Evolutionary conservation across 2,113 vertebrate genomes (phyloP), one percentile per base, ranked within the genome.

Genomic region (Melozone crissalis): DNA sequence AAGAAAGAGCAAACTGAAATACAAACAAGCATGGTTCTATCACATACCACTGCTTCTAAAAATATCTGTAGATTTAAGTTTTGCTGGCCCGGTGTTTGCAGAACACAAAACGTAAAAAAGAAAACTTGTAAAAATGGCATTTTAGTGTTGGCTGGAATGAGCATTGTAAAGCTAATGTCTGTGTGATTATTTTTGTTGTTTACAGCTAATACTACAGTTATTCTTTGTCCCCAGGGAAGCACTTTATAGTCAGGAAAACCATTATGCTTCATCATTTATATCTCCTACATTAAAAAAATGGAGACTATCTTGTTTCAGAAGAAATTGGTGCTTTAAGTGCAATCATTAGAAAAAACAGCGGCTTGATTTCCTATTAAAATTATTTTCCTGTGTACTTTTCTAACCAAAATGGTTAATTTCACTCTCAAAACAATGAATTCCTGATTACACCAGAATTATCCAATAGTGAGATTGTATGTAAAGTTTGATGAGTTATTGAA

Each of bases 11-110:
- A 16, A 80, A 68, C 21, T 67, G 33, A 73, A 73, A 54, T 49
- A 8, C 1, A 1, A 46, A 41, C 31, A 49, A n/a, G 3, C 0
- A 0, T 24, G 7, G 35, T 77, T 12, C 22, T 81, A 5, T 41
- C 5, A 8, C n/a, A 14, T 49, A 44, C 14, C 9, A 10, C 39
- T 83, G 24, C 7, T 68, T 80, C 15, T 5, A 49, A 16, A 28
- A 58, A 14, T 41, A 57, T 10, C 14, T 71, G 0, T 41, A n/a
- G n/a, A n/a, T n/a, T n/a, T 41, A 35, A 22, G 19, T 28, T 76
- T 73, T 66, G 26, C 24, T 86, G 79, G 15, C 20, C 24, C 4
- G 7, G 0, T 18, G 43, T 69, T 71, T 87, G 23, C 39, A 67
- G 61, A 67, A 67, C 8, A 23, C 15, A 43, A 89, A 74, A 51